These are phyloP conservation scores for Doris montereyensis DNA, from an alignment of 2,888 invertebrate genomes.

Conservation along the genomic window DNA sequence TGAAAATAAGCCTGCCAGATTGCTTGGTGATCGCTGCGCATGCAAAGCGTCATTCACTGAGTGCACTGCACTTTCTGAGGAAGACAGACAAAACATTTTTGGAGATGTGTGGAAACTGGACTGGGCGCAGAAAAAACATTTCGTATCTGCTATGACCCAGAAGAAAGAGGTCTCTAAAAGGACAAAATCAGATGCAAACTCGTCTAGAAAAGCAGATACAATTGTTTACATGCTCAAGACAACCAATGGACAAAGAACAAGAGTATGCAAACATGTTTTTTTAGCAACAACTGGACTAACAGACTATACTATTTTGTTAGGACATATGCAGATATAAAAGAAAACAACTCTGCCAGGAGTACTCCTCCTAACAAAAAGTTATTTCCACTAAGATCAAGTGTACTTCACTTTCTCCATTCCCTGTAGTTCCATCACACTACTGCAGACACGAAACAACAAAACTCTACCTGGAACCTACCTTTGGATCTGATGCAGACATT, in stretches of 20 bases:
- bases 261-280: not conserved
- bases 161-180: not conserved
- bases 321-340: not conserved
- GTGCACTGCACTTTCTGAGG: not conserved
- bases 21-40: not conserved
- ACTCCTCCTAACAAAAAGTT: no score
- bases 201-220: not conserved
- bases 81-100: not conserved
- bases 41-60: not conserved
- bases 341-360: not conserved
- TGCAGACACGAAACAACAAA: not conserved
- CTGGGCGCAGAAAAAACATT: not conserved
- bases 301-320: not conserved
- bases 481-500: not conserved
- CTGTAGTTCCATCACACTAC: not conserved
- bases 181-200: not conserved
- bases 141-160: not conserved
- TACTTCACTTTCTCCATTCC: not conserved
- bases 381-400: no score
- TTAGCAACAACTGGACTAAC: not conserved
- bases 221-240: not conserved
- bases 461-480: not conserved
- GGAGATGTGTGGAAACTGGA: not conserved
- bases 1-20: not conserved
- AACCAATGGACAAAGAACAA: not conserved